phyloP scores from a whole-genome alignment of 2,797 vertebrate species.

The Naso thynnoides region DNA sequence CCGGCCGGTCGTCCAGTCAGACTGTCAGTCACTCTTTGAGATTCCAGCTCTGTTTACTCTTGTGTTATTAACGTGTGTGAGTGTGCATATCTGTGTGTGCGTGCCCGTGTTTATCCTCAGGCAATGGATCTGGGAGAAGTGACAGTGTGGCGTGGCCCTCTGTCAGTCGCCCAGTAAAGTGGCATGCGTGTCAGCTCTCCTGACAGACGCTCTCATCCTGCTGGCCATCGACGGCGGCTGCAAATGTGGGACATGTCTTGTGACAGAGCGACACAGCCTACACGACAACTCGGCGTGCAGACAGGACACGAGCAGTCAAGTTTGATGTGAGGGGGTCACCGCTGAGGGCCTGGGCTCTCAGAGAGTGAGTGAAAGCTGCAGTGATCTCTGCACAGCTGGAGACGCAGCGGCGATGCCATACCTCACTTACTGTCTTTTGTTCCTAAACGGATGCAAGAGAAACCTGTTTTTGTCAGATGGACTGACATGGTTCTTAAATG shows the following conservation, averaged over 20 bases:
- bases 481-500: slow-evolving; percentile 33
- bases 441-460: slow-evolving; percentile 38
- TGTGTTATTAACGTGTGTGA: slow-evolving; percentile 70
- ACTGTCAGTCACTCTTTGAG: slow-evolving; percentile 76
- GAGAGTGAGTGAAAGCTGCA: slow-evolving; percentile 67
- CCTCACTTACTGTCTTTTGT: slow-evolving; percentile 51
- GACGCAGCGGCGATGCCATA: slow-evolving; percentile 42
- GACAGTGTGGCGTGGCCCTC: slow-evolving; percentile 82
- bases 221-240: slow-evolving; percentile 75
- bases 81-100: slow-evolving; percentile 36
- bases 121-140: slow-evolving; percentile 81
- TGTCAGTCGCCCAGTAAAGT: slow-evolving; percentile 84
- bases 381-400: slow-evolving; percentile 78
- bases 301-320: slow-evolving; percentile 82
- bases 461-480: slow-evolving; percentile 48
- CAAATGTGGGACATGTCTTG: slow-evolving; percentile 86
- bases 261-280: slow-evolving; percentile 81
- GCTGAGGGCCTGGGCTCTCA: slow-evolving; percentile 55
- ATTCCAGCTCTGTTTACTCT: slow-evolving; percentile 74
- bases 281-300: slow-evolving; percentile 77
- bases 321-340: slow-evolving; percentile 79
- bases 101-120: slow-evolving; percentile 73
- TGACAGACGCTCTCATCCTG: slow-evolving; percentile 85
- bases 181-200: slow-evolving; percentile 85
- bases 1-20: slow-evolving; percentile 75